These are phyloP conservation scores for Platycnemis pennipes DNA, from an alignment of 2,888 invertebrate species.

Conservation along the genomic window DNA sequence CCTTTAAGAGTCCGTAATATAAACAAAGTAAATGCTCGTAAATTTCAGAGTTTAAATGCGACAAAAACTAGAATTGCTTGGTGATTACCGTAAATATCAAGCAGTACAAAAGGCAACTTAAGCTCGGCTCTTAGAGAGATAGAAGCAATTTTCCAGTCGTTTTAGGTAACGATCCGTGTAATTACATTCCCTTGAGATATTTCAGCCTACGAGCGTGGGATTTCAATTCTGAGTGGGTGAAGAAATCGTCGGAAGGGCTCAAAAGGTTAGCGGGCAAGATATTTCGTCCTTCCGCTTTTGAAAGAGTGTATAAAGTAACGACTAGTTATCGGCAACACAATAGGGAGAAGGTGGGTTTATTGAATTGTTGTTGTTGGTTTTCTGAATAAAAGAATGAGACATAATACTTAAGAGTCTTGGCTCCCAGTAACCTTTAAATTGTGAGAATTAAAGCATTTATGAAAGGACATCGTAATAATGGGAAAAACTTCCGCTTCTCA, in stretches of 20 bases:
- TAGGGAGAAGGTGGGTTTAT: too few relatives aligned
- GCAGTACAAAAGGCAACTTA: neutral
- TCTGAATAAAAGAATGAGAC: too few relatives aligned
- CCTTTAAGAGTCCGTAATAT: too few relatives aligned
- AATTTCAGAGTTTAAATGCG: neutral
- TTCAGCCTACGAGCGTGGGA: neutral
- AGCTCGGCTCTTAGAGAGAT: neutral
- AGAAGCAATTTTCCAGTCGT: slow-evolving; percentile 1
- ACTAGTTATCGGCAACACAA: too few relatives aligned
- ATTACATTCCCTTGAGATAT: neutral
- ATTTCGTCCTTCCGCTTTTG: neutral
- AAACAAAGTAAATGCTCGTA: too few relatives aligned
- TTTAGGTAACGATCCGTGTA: slow-evolving; percentile 31
- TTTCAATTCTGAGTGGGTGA: neutral
- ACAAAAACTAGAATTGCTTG: neutral
- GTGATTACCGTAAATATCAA: neutral
- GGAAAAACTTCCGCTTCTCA: too few relatives aligned
- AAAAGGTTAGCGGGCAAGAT: neutral
- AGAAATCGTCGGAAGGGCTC: neutral
- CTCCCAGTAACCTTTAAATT: too few relatives aligned
- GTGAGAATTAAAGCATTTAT: too few relatives aligned
- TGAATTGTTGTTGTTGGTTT: too few relatives aligned
- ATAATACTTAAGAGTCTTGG: too few relatives aligned
- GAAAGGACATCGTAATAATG: too few relatives aligned
- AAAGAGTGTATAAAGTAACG: neutral